A percentile compares a stretch with the other conserved stretches of the same genome.
These are phyloP conservation scores for Holotrichia oblita DNA, from an alignment of 1,140 invertebrate genomes.

Conservation along the genomic window DNA sequence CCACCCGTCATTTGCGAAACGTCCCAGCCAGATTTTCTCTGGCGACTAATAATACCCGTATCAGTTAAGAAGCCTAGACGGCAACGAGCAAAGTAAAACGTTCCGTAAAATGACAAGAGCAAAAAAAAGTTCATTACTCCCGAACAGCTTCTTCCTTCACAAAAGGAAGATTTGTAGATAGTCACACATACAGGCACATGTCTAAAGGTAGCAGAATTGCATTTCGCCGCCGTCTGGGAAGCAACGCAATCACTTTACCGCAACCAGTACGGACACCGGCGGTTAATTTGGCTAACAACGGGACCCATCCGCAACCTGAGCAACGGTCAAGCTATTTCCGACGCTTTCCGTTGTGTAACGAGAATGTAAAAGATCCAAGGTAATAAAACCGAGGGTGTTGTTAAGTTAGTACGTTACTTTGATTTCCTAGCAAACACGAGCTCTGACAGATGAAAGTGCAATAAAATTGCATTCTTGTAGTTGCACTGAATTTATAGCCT, in stretches of 20 bases:
- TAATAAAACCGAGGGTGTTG: neutral
- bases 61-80: neutral
- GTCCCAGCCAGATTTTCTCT: neutral
- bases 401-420: neutral
- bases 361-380: neutral
- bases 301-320: neutral
- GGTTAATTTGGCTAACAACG: slow-evolving; percentile 8
- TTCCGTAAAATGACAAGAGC: neutral
- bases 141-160: neutral
- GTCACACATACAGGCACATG: neutral
- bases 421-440: too few species aligned
- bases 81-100: neutral
- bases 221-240: neutral
- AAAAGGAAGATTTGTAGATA: neutral
- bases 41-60: slow-evolving; percentile 4
- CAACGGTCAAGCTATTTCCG: neutral
- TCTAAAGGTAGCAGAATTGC: neutral
- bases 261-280: neutral
- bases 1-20: neutral
- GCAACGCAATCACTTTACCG: slow-evolving; percentile 12
- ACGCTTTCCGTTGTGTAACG: neutral
- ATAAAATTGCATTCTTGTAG: too few species aligned
- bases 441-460: too few species aligned
- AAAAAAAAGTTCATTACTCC: slow-evolving; percentile 16
- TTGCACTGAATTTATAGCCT: too few species aligned